Evolutionary conservation across 2,797 vertebrate species (phyloP).

Genomic region (Holocentrus rufus): DNA sequence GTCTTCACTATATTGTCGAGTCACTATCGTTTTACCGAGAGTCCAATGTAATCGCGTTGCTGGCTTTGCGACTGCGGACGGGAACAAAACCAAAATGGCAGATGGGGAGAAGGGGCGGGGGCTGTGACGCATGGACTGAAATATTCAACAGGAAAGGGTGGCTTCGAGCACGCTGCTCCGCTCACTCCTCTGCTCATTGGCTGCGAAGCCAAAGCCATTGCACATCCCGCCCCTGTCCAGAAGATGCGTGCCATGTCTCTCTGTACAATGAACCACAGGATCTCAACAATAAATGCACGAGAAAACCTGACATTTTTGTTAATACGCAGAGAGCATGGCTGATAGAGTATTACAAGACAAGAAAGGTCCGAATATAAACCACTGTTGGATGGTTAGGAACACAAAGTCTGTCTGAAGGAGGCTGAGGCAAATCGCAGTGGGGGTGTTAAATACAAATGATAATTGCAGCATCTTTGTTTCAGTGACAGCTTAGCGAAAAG

Average conservation of each 20-base stretch:
- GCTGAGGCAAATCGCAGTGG: background rate
- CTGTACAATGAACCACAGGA: constrained; percentile 69
- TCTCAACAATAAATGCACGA: constrained; percentile 16
- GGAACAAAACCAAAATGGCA: constrained; percentile 93
- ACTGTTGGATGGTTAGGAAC: background rate
- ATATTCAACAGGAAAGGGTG: constrained; percentile 69
- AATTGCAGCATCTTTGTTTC: constrained; percentile 59
- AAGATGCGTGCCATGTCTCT: constrained; percentile 65
- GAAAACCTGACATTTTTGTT: background rate
- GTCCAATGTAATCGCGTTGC: constrained; percentile 76
- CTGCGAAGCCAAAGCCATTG: constrained; percentile 12
- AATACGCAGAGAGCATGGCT: background rate
- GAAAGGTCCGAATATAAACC: background rate
- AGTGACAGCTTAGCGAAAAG: constrained; percentile 10
- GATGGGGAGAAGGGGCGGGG: constrained; percentile 79
- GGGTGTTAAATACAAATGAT: constrained; percentile 5
- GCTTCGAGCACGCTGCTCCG: constrained; percentile 51
- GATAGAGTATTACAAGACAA: background rate
- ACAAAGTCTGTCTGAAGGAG: background rate
- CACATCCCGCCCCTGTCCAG: constrained; percentile 65
- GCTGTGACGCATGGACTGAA: constrained; percentile 72
- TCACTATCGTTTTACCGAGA: constrained; percentile 79
- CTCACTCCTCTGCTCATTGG: constrained; percentile 60
- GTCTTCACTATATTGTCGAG: constrained; percentile 83
- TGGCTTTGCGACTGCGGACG: constrained; percentile 82